Percentiles rank a stretch among this genome's conserved stretches.
Conservation (phyloP, 2,888 invertebrate species). For the Actias luna region DNA sequence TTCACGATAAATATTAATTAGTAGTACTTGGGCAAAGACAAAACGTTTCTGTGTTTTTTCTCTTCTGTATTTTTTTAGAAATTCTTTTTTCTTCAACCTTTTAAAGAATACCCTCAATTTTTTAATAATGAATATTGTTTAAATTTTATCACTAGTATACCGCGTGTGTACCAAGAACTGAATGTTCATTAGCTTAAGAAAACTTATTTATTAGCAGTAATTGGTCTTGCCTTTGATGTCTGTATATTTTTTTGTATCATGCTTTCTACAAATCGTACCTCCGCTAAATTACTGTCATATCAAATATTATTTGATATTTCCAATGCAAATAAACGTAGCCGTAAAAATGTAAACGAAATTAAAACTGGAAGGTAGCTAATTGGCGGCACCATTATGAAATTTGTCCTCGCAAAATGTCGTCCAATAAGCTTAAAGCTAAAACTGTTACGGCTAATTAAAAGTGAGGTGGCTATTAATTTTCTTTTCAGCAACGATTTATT, state of each 20-base stretch:
- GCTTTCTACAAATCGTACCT: too few species aligned
- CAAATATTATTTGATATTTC: neutral
- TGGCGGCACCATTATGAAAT: constrained; percentile 34
- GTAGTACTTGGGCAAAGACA: too few species aligned
- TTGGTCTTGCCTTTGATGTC: too few species aligned
- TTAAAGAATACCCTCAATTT: too few species aligned
- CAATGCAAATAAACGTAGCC: neutral
- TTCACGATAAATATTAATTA: neutral
- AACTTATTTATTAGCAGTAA: neutral
- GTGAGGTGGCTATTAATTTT: constrained; percentile 34
- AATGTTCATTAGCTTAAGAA: neutral
- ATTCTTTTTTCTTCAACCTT: too few species aligned
- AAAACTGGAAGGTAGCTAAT: constrained; percentile 5
- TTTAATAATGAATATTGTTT: too few species aligned
- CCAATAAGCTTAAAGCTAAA: constrained; percentile 29
- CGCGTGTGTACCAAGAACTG: neutral
- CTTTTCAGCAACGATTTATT: constrained; percentile 20
- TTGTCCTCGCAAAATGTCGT: constrained; percentile 35
- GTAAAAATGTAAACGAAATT: neutral
- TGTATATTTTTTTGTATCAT: too few species aligned
- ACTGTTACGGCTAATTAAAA: constrained; percentile 46
- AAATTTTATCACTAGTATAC: too few species aligned
- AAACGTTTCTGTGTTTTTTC: too few species aligned
- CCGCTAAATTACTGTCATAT: too few species aligned
- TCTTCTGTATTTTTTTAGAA: too few species aligned